A percentile compares a stretch with the other conserved stretches of the same genome.
phyloP scores from a whole-genome alignment of 1,140 invertebrate genomes.

The Hetaerina americana region DNA sequence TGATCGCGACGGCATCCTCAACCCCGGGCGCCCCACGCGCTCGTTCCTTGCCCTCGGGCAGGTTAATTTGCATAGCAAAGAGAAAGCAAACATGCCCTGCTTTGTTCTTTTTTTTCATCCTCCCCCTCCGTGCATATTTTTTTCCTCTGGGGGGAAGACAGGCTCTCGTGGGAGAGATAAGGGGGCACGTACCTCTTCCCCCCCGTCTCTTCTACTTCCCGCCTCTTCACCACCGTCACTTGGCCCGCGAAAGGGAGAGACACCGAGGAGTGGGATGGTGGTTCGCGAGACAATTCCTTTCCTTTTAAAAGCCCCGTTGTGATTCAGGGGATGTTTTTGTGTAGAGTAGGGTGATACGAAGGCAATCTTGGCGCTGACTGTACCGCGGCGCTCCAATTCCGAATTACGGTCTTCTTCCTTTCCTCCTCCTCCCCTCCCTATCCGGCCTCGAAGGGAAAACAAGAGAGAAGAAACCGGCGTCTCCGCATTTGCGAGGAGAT shows the following conservation, averaged over 20 bases:
- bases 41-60: background rate
- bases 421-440: too few species aligned
- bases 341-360: background rate
- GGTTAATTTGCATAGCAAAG: background rate
- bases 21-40: too few species aligned
- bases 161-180: too few species aligned
- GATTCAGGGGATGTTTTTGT: background rate
- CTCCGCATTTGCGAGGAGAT: background rate
- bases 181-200: too few species aligned
- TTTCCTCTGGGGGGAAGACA: too few species aligned
- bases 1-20: background rate
- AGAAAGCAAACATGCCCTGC: background rate
- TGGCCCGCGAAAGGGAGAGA: background rate
- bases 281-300: too few species aligned
- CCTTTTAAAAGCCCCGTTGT: background rate
- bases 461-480: background rate
- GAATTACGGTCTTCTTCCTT: too few species aligned
- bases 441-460: background rate
- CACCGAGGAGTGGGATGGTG: too few species aligned
- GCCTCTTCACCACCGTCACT: background rate
- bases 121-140: background rate
- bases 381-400: too few species aligned
- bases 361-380: background rate
- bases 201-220: too few species aligned
- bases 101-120: background rate